Evolutionary conservation across 2,797 vertebrate genomes (phyloP), one percentile per base, ranked within the genome.

Genomic region (Tympanoctomys barrerae): DNA sequence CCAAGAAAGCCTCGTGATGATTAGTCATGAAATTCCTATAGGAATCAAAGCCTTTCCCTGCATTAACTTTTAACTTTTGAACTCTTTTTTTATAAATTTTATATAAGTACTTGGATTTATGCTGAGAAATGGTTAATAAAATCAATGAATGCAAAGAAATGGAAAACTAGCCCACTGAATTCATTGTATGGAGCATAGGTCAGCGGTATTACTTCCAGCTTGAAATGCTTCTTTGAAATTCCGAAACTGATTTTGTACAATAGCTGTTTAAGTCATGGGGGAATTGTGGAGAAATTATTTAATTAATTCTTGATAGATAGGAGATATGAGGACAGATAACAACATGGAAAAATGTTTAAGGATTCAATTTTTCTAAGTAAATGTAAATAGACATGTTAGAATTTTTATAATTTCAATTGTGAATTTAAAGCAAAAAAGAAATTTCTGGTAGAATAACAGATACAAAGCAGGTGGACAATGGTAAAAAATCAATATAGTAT

Each of bases 231-330:
- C 19, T 70, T 83, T 13, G 87, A 84, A 89, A 70, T 52, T 33
- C 4, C 4, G 42, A 33, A 19, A 2, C 61, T 87, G 49, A 66
- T 68, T 36, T 83, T 36, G 70, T 10, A 71, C 0, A 49, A 61
- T 11, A 4, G n/a, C 61, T 46, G 3, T n/a, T 86, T 94, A 49
- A 18, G 1, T 78, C 86, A 18, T 54, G 1, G 28, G 3, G n/a
- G 1, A 87, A 57, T 49, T 62, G 82, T 28, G 79, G 21, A 86
- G 79, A 79, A 73, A 66, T 39, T 66, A 1, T 33, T 52, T 46
- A 96, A 73, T 46, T 89, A 75, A 14, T 79, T 87, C n/a, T 93
- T 59, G 79, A 49, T 68, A 26, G 81, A 93, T 79, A 22, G 1
- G 42, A 86, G 26, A 59, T 1, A 61, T 46, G 28, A 90, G 31